These are phyloP conservation scores for Drosophila kikkawai DNA, from an alignment of 1,140 invertebrate genomes.

Conservation along the genomic window DNA sequence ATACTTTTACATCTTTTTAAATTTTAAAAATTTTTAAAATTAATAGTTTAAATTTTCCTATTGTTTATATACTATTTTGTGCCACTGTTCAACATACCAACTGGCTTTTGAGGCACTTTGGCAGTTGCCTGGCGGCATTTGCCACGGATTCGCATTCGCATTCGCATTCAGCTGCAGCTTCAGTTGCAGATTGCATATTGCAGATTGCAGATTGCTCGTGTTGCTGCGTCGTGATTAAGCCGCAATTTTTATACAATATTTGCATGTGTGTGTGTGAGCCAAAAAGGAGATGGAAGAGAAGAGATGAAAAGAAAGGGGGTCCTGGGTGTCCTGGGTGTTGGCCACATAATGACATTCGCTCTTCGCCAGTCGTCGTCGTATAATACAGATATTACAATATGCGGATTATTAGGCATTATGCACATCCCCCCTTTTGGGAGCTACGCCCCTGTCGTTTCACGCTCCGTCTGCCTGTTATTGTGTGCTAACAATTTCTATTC, in stretches of 20 bases:
- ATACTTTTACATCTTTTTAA: not conserved
- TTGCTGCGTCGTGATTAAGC: slow-evolving; percentile 69
- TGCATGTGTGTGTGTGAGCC: slow-evolving; percentile 35
- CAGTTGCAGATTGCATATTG: slow-evolving; percentile 51
- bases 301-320: not conserved
- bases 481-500: slow-evolving; percentile 82
- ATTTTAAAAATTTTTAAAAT: too few relatives aligned
- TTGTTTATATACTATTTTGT: not conserved
- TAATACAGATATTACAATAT: slow-evolving; percentile 82
- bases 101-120: slow-evolving; percentile 66
- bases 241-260: slow-evolving; percentile 80
- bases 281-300: not conserved
- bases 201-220: slow-evolving; percentile 41
- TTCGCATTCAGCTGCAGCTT: slow-evolving; percentile 42
- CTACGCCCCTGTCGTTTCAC: slow-evolving; percentile 19
- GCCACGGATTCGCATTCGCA: slow-evolving; percentile 21
- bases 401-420: slow-evolving; percentile 83
- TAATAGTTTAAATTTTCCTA: not conserved
- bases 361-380: slow-evolving; percentile 52
- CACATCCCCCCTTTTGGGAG: slow-evolving; percentile 25
- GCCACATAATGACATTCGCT: slow-evolving; percentile 74
- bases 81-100: slow-evolving; percentile 21
- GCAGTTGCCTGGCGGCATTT: slow-evolving; percentile 56
- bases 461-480: slow-evolving; percentile 53
- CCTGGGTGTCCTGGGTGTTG: slow-evolving; percentile 7